Evolutionary conservation across 1,140 invertebrate species (phyloP).

Genomic region (Sycobia sp.): DNA sequence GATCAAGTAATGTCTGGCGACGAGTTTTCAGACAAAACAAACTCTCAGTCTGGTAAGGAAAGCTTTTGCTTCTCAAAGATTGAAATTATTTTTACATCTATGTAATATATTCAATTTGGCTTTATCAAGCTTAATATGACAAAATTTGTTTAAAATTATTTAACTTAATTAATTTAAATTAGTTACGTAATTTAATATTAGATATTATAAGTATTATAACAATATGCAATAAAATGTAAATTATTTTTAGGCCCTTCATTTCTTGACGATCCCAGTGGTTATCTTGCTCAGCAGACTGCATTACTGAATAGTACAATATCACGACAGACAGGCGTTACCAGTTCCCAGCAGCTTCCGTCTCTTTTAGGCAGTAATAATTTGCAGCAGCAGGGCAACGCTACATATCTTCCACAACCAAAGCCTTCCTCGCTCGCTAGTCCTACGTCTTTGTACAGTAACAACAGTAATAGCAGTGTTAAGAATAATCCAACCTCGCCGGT

Average conservation of each 20-base stretch:
- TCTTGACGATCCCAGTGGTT: conserved; percentile 87
- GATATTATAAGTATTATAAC: too few species aligned
- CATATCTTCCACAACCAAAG: conserved; percentile 57
- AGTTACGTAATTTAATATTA: too few species aligned
- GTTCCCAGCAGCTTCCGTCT: conserved; percentile 46
- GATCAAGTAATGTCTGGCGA: conserved; percentile 46
- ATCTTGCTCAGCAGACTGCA: conserved; percentile 84
- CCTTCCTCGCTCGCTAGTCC: conserved; percentile 55
- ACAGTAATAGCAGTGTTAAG: conserved; percentile 38
- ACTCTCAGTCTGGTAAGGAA: conserved; percentile 46
- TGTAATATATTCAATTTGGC: too few species aligned
- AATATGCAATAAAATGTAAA: conserved; percentile 28
- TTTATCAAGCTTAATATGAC: too few species aligned
- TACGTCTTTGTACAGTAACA: conserved; percentile 42
- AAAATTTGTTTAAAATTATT: too few species aligned
- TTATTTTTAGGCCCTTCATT: conserved; percentile 68
- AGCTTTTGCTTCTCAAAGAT: too few species aligned
- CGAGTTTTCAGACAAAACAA: conserved; percentile 50
- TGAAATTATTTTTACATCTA: too few species aligned
- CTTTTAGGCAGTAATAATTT: conserved; percentile 50
- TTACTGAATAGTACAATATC: conserved; percentile 83
- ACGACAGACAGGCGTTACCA: conserved; percentile 68
- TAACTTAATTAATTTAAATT: too few species aligned
- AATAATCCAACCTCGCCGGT: conserved; percentile 57
- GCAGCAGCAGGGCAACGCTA: conserved; percentile 40